A percentile compares a stretch with the other conserved stretches of the same genome.
These are phyloP conservation scores for Dasypus novemcinctus DNA, from an alignment of 2,113 vertebrate genomes.

Conservation along the genomic window DNA sequence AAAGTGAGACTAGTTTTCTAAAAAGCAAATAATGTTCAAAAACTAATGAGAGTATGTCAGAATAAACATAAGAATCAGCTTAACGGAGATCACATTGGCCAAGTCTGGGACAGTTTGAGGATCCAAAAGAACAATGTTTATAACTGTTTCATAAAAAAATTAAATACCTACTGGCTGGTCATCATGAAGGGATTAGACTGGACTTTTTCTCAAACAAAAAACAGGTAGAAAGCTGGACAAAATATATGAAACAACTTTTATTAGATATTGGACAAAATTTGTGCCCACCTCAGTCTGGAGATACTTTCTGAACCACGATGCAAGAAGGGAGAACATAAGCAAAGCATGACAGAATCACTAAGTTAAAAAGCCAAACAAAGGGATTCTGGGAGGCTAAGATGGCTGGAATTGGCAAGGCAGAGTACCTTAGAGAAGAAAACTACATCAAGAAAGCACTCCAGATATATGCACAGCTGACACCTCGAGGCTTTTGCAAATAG, in stretches of 20 bases:
- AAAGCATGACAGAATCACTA: too few relatives aligned
- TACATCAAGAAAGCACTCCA: background rate
- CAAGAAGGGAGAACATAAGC: background rate
- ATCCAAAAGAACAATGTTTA: background rate
- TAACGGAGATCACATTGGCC: background rate
- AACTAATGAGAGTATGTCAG: background rate
- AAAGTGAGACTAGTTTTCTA: background rate
- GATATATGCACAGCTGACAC: background rate
- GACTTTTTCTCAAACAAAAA: background rate
- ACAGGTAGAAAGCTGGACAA: background rate
- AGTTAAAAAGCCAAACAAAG: background rate
- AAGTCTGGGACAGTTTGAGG: background rate
- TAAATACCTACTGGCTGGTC: background rate
- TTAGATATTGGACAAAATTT: background rate
- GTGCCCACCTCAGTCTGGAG: too few relatives aligned
- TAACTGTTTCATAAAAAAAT: background rate
- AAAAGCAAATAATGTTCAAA: background rate
- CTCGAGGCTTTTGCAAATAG: background rate
- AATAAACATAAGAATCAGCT: background rate
- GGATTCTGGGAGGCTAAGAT: background rate
- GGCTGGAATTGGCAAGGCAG: background rate
- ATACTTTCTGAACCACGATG: background rate
- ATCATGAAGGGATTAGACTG: background rate
- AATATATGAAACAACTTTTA: background rate
- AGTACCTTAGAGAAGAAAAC: background rate